Percentiles rank a stretch among this genome's conserved stretches.
phyloP scores from a whole-genome alignment of 30 jellyfish, hydroid and myxozoan species.

The Pelagia noctiluca region DNA sequence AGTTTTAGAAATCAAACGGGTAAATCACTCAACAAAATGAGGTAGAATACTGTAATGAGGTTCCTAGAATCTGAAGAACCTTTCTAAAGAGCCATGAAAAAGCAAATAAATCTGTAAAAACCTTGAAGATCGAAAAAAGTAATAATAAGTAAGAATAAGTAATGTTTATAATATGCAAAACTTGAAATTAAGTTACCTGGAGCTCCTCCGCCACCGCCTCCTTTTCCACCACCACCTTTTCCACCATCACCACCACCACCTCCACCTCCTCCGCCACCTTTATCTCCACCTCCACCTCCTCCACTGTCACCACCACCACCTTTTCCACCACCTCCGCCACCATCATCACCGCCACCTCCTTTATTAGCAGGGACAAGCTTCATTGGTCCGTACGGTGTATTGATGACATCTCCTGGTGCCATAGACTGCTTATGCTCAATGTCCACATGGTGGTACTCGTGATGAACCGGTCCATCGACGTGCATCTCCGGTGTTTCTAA shows the following conservation, averaged over 20 bases:
- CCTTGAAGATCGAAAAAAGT: too few species aligned
- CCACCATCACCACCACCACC: constrained; percentile 73
- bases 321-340: constrained; percentile 83
- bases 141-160: too few species aligned
- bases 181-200: too few species aligned
- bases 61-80: too few species aligned
- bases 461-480: constrained; percentile 90
- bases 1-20: too few species aligned
- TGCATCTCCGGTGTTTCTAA: constrained; percentile 93
- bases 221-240: constrained; percentile 72
- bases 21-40: too few species aligned
- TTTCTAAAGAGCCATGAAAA: too few species aligned
- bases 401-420: constrained; percentile 87
- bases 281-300: constrained; percentile 74
- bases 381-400: constrained; percentile 97
- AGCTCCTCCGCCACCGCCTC: constrained; percentile 76
- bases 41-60: too few species aligned
- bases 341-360: constrained; percentile 83
- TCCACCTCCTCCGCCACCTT: constrained; percentile 65
- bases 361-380: constrained; percentile 94
- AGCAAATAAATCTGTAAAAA: too few species aligned
- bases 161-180: too few species aligned
- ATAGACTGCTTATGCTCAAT: constrained; percentile 80
- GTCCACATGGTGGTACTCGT: constrained; percentile 82
- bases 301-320: constrained; percentile 78